A percentile compares a stretch with the other conserved stretches of the same genome.
These are phyloP conservation scores for Trisateles emortualis DNA, from an alignment of 2,888 invertebrate species.

Conservation along the genomic window DNA sequence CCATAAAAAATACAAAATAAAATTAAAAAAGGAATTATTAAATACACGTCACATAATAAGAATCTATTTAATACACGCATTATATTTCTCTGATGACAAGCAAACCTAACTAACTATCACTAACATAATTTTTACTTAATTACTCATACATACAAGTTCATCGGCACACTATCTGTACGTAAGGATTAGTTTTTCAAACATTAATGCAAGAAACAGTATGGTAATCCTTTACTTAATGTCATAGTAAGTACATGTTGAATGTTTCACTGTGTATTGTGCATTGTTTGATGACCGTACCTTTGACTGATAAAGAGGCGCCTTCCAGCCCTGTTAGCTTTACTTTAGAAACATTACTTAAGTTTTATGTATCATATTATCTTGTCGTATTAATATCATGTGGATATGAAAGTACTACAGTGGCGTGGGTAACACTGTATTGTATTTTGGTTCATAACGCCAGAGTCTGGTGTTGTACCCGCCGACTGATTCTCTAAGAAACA, in stretches of 20 bases:
- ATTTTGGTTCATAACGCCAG: no score
- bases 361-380: conserved; percentile 2
- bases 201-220: conserved; percentile 47
- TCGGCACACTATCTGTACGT: conserved; percentile 21
- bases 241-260: conserved; percentile 30
- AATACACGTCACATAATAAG: no score
- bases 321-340: conserved; percentile 34
- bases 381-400: no score
- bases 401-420: no score
- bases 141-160: conserved; percentile 20
- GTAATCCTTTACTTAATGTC: conserved; percentile 45
- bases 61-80: no score
- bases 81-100: no score
- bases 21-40: no score
- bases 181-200: conserved; percentile 43
- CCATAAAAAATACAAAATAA: no score
- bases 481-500: no score
- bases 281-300: conserved; percentile 77
- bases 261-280: conserved; percentile 43
- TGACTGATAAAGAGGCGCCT: conserved; percentile 78
- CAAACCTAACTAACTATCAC: background rate
- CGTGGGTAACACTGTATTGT: no score
- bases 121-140: background rate
- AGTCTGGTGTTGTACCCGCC: no score
- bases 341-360: conserved; percentile 24